Evolutionary conservation across 2,797 vertebrate genomes (phyloP).

Genomic region (Manis pentadactyla): DNA sequence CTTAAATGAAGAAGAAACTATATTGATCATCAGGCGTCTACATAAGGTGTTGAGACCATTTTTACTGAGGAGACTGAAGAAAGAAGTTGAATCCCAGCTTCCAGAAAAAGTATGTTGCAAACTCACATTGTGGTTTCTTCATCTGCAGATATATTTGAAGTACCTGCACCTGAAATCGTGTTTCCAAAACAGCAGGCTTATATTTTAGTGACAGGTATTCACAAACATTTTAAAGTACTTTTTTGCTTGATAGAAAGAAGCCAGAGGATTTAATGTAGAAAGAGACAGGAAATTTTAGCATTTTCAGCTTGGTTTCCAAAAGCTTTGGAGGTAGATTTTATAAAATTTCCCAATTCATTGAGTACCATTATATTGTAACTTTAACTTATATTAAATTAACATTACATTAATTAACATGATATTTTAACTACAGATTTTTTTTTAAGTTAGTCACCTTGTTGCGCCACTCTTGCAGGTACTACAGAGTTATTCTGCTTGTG

Average conservation of each 20-base stretch:
- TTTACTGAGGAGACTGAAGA: constrained; percentile 93
- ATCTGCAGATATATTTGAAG: background rate
- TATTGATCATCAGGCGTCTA: constrained; percentile 94
- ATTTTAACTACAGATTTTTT: background rate
- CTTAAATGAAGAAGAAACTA: constrained; percentile 95
- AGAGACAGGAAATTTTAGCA: background rate
- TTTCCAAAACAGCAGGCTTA: background rate
- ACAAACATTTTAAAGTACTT: background rate
- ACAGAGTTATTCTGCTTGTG: background rate
- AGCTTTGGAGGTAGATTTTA: background rate
- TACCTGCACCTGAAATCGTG: background rate
- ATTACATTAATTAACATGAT: background rate
- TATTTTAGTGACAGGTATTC: background rate
- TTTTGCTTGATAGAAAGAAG: constrained; percentile 7
- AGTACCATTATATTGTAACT: background rate
- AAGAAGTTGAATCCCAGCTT: constrained; percentile 94
- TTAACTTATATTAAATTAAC: background rate
- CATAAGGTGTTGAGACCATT: constrained; percentile 95
- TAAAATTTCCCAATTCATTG: background rate
- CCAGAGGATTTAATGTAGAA: background rate
- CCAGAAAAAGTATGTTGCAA: constrained; percentile 91
- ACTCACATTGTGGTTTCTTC: background rate
- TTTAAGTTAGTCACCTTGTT: background rate
- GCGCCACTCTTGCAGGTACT: background rate
- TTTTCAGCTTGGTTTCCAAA: constrained; percentile 6